Evolutionary conservation across 2,113 vertebrate genomes (phyloP).

Genomic region (Carettochelys insculpta): DNA sequence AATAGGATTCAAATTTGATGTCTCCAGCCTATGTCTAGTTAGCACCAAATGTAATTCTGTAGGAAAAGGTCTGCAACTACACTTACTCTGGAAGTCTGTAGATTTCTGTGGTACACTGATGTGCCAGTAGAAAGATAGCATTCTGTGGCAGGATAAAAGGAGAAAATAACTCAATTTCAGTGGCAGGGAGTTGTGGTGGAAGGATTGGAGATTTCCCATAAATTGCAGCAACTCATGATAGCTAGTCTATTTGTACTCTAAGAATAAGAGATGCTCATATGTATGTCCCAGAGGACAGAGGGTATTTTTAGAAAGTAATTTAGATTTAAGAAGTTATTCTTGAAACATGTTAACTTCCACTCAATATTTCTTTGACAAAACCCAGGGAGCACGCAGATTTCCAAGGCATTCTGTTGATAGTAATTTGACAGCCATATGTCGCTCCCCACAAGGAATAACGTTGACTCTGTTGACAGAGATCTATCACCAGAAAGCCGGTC

Average conservation of each 20-base stretch:
- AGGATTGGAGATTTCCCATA: background rate
- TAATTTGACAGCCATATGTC: too few relatives aligned
- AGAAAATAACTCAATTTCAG: background rate
- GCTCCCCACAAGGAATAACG: too few relatives aligned
- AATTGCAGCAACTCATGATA: background rate
- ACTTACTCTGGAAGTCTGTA: background rate
- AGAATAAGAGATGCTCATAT: background rate
- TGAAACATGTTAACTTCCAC: background rate
- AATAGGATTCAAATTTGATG: background rate
- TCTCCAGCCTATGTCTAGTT: background rate
- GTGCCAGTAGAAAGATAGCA: background rate
- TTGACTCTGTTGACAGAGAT: too few relatives aligned
- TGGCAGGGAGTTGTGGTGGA: background rate
- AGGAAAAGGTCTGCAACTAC: background rate
- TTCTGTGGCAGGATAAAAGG: background rate
- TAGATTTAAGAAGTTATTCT: background rate
- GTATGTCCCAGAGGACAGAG: background rate
- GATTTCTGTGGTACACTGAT: background rate
- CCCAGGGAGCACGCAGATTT: too few relatives aligned
- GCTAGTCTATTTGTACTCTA: background rate
- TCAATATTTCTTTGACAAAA: background rate
- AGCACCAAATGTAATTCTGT: background rate
- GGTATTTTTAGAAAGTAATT: background rate
- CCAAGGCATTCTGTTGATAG: too few relatives aligned
- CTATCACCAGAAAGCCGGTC: too few relatives aligned